These are phyloP conservation scores for Plagodis pulveraria DNA, from an alignment of 2,888 invertebrate species.

Conservation along the genomic window DNA sequence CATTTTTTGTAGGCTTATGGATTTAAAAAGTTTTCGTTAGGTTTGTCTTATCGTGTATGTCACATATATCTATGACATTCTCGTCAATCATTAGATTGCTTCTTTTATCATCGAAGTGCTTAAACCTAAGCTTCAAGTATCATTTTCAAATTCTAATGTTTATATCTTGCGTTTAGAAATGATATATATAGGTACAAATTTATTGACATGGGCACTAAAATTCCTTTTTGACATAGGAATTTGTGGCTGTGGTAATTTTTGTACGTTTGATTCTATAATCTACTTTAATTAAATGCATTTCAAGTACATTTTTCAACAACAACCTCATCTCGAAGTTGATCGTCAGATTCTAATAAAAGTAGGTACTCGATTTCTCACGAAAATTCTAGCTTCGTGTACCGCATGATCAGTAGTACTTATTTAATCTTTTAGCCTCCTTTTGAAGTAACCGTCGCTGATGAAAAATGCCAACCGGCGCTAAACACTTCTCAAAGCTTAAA, in stretches of 20 bases:
- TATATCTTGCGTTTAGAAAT: too few species aligned
- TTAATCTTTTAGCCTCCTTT: background rate
- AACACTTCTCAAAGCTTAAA: slow-evolving; percentile 21
- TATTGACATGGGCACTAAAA: too few species aligned
- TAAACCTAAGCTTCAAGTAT: background rate
- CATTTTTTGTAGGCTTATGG: slow-evolving; percentile 7
- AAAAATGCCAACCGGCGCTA: slow-evolving; percentile 20
- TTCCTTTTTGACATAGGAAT: too few species aligned
- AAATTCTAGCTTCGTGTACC: background rate
- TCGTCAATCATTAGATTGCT: slow-evolving; percentile 19
- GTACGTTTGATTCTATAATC: too few species aligned
- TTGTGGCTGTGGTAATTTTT: too few species aligned
- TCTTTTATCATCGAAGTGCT: background rate
- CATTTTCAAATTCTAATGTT: too few species aligned
- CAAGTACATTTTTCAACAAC: too few species aligned
- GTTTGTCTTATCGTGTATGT: slow-evolving; percentile 8
- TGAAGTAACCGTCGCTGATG: slow-evolving; percentile 13
- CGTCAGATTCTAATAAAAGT: too few species aligned
- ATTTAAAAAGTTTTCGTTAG: slow-evolving; percentile 13
- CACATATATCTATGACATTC: slow-evolving; percentile 7
- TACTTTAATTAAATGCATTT: too few species aligned
- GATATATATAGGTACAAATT: too few species aligned
- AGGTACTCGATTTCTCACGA: slow-evolving; percentile 8
- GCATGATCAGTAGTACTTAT: background rate
- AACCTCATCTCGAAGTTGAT: too few species aligned